Conservation (phyloP, 1,140 invertebrate genomes). For the Dendroctonus valens region DNA sequence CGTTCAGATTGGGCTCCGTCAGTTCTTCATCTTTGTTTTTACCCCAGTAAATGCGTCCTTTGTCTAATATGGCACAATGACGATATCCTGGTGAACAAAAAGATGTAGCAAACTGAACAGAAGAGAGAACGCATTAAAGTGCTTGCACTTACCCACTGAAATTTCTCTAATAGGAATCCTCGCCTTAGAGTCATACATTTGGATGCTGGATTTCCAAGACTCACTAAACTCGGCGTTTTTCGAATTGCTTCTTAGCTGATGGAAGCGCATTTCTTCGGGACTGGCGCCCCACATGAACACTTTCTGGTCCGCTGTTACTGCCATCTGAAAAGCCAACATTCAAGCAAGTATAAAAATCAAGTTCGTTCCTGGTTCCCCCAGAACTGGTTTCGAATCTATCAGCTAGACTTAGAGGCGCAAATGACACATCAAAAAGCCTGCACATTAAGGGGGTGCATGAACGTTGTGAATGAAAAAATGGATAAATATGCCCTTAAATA, state of each 20-base stretch:
- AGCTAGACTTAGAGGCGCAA: too few relatives aligned
- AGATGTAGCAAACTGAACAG: too few relatives aligned
- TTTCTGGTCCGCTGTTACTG: conserved; percentile 64
- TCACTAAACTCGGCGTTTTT: conserved; percentile 37
- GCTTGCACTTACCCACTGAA: conserved; percentile 42
- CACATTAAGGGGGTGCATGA: too few relatives aligned
- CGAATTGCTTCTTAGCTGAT: conserved; percentile 41
- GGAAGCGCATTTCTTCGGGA: conserved; percentile 66
- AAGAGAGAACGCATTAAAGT: too few relatives aligned
- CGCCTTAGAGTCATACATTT: conserved; percentile 41
- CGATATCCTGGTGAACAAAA: conserved; percentile 40
- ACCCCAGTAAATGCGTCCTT: conserved; percentile 46
- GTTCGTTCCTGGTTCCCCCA: too few relatives aligned
- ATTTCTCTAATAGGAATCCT: conserved; percentile 45
- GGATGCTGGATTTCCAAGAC: conserved; percentile 43
- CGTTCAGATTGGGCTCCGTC: conserved; percentile 42
- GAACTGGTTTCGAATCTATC: background rate
- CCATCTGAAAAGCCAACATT: conserved; percentile 57
- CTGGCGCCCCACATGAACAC: conserved; percentile 78
- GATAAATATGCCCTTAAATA: too few relatives aligned
- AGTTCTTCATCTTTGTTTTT: conserved; percentile 47
- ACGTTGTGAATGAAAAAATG: too few relatives aligned
- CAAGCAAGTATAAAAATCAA: background rate
- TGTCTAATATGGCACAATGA: conserved; percentile 43
- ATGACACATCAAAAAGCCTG: too few relatives aligned